Conservation (phyloP, 2,888 invertebrate genomes). For the Agonopterix arenella region DNA sequence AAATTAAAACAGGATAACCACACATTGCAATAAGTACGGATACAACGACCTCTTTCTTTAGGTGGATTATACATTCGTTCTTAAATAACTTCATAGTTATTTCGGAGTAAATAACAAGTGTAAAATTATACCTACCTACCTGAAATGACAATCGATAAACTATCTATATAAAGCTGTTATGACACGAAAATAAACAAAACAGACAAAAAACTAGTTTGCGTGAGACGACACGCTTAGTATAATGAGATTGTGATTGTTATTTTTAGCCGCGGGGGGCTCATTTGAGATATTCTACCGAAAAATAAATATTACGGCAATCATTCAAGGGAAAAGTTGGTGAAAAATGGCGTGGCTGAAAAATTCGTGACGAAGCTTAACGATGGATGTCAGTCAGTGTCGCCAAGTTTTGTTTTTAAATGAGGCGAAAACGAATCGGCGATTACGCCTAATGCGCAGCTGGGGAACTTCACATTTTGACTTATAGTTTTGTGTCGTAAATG, state of each 20-base stretch:
- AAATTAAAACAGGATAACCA: too few relatives aligned
- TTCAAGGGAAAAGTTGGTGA: constrained; percentile 27
- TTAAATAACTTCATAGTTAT: too few relatives aligned
- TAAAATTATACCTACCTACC: too few relatives aligned
- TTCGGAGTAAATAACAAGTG: too few relatives aligned
- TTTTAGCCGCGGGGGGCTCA: constrained; percentile 24
- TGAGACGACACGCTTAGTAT: constrained; percentile 45
- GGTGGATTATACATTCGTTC: too few relatives aligned
- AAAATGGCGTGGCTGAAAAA: constrained; percentile 21
- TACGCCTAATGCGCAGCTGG: constrained; percentile 31
- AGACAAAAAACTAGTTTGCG: constrained; percentile 34
- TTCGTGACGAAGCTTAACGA: constrained; percentile 51
- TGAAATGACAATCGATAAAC: constrained; percentile 6
- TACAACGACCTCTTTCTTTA: too few relatives aligned
- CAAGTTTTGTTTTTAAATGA: constrained; percentile 41
- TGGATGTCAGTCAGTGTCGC: constrained; percentile 47
- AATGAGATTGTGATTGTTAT: constrained; percentile 51
- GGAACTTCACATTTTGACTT: neutral
- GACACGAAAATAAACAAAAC: constrained; percentile 21
- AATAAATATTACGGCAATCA: constrained; percentile 30
- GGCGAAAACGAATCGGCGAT: constrained; percentile 44
- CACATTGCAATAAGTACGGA: too few relatives aligned
- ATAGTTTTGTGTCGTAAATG: too few relatives aligned
- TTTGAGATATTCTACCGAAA: constrained; percentile 17
- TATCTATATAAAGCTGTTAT: constrained; percentile 4